Percentiles rank a stretch among this genome's conserved stretches.
Conservation (phyloP, 2,113 vertebrate genomes). For the Cathartes aura region DNA sequence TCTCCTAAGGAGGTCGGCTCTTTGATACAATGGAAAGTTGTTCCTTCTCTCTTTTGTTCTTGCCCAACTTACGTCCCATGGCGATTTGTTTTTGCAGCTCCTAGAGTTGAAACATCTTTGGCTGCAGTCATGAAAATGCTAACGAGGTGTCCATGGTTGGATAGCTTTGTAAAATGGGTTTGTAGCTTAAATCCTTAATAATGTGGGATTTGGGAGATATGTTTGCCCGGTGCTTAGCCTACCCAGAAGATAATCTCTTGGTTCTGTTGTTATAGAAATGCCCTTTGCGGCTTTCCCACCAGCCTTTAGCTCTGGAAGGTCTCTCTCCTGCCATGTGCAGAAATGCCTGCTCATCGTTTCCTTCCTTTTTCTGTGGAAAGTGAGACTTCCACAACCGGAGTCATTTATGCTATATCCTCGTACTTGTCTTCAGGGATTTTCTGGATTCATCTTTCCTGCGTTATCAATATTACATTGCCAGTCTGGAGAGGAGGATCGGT, state of each 20-base stretch:
- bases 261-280: not conserved
- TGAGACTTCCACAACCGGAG: not conserved
- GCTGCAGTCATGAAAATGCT: not conserved
- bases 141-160: not conserved
- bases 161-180: not conserved
- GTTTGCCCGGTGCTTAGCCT: not conserved
- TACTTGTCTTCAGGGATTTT: not conserved
- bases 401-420: not conserved
- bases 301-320: not conserved
- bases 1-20: not conserved
- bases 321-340: not conserved
- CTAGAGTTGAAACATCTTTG: not conserved
- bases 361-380: not conserved
- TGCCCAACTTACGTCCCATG: rapidly evolving
- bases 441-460: rapidly evolving
- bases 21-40: not conserved
- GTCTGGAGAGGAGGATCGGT: not conserved
- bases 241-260: not conserved
- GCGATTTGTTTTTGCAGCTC: not conserved
- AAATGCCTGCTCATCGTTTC: not conserved
- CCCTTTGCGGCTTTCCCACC: not conserved
- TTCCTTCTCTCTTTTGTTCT: not conserved
- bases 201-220: not conserved
- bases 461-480: not conserved
- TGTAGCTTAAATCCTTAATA: not conserved